Evolutionary conservation across 2,888 invertebrate species (phyloP).

Genomic region (Linnaemya tessellans): DNA sequence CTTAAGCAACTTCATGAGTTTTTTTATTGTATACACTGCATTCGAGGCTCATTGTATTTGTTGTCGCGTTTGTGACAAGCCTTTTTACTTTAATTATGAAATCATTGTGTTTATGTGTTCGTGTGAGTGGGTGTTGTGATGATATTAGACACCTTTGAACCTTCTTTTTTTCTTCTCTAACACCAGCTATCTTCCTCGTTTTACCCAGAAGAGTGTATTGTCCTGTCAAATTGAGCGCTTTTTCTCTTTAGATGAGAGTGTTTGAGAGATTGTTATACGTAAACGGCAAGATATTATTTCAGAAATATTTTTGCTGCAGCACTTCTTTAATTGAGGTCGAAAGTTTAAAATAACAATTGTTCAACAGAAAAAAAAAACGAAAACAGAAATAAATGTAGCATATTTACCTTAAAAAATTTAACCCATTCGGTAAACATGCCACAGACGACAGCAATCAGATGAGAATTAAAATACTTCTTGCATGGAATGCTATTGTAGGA

Average conservation of each 20-base stretch:
- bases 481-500: neutral
- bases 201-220: constrained; percentile 16
- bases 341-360: constrained; percentile 77
- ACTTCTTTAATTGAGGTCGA: constrained; percentile 82
- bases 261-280: constrained; percentile 16
- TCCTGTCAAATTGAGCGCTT: constrained; percentile 39
- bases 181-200: neutral
- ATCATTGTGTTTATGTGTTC: constrained; percentile 20
- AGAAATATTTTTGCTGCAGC: constrained; percentile 65
- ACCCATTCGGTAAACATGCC: constrained; percentile 28
- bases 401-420: constrained; percentile 56
- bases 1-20: constrained; percentile 31
- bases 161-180: constrained; percentile 13
- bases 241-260: constrained; percentile 27
- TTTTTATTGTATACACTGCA: constrained; percentile 33
- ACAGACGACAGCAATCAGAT: neutral
- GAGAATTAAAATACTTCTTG: constrained; percentile 1
- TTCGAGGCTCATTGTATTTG: constrained; percentile 28
- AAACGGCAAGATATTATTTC: constrained; percentile 53
- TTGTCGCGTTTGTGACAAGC: constrained; percentile 35
- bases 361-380: constrained; percentile 45
- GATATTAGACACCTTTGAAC: constrained; percentile 48
- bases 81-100: constrained; percentile 55
- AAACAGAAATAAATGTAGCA: constrained; percentile 51
- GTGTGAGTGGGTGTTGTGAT: constrained; percentile 46